Evolutionary conservation across 2,113 vertebrate species (phyloP).

Genomic region (crab-eating macaque (Macaca fascicularis)): DNA sequence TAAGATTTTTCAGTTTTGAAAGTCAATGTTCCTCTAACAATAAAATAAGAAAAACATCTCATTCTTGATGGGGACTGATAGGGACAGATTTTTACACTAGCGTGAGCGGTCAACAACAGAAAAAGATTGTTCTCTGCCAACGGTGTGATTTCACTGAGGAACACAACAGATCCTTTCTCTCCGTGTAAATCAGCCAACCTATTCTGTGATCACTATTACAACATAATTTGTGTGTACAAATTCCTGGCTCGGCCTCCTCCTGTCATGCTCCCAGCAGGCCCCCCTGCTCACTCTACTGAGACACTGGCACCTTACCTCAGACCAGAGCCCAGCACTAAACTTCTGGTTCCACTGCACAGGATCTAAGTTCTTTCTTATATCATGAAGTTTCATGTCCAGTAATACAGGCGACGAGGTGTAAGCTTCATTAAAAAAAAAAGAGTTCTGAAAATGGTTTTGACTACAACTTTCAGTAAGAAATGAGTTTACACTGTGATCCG

Average conservation of each 20-base stretch:
- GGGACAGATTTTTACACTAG: not conserved
- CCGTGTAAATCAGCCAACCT: not conserved
- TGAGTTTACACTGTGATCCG: not conserved
- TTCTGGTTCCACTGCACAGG: not conserved
- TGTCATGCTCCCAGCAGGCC: fast-evolving
- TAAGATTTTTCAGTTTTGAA: not conserved
- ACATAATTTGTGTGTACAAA: not conserved
- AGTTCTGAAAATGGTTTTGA: not conserved
- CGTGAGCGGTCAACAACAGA: not conserved
- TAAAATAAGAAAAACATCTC: constrained; percentile 32
- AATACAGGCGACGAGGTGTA: not conserved
- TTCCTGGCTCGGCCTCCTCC: not conserved
- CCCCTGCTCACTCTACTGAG: not conserved
- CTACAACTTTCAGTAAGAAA: not conserved
- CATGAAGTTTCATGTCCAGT: not conserved
- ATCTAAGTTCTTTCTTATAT: not conserved
- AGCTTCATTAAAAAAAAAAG: not conserved
- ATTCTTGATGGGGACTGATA: not conserved
- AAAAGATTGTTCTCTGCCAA: not conserved
- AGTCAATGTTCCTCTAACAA: not conserved
- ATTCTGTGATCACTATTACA: not conserved
- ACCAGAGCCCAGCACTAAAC: not conserved
- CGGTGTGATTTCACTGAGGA: not conserved
- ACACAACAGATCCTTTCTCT: not conserved
- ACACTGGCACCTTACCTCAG: not conserved